Base-by-base conservation (phyloP, 2,888 invertebrate species). In the Cacoxenus indagator region DNA sequence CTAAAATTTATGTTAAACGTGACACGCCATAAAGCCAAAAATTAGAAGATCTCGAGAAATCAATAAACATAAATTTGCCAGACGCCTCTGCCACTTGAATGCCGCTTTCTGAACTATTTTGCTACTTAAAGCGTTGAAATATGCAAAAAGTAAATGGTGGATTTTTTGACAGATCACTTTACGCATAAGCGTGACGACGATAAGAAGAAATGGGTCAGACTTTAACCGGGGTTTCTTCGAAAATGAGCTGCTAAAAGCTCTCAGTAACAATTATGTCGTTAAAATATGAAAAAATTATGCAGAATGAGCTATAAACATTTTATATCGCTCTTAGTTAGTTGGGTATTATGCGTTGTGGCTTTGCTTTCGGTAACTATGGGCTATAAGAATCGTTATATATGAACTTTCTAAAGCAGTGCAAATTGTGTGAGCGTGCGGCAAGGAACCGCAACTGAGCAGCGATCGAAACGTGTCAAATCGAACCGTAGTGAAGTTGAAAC, bases 311-410 rank as follows among this genome's bases (percentile, higher is more conserved):
- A 59, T 59, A 31, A 59, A 59, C 11, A 48, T 48, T 57, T n/a
- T 57, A 17, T n/a, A 17, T 29, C 29, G 4, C 19, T 29, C 14
- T 57, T 17, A 19, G 9, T 31, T 8, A 0, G 9, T 31, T 8
- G 5, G 31, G 31, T 31, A 37, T 37, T 37, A 31, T 31, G 0
- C 31, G 31, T 37, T 37, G 37, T 37, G 37, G 8, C 14, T 48
- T 51, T 19, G 51, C 17, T n/a, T n/a, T n/a, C n/a, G n/a, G n/a
- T n/a, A n/a, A n/a, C n/a, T n/a, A n/a, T 59, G 65, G 74, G 75
- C 74, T 85, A 85, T 85, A 85, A 85, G 83, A 81, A 76, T 74
- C 31, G 73, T 78, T 79, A 71, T 68, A 64, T 2, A 48, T 26
- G 22, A 64, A 70, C 73, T 74, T 75, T 76, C 65, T 69, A 74